Evolutionary conservation across 2,888 invertebrate genomes (phyloP).

Genomic region (Pocota personata): DNA sequence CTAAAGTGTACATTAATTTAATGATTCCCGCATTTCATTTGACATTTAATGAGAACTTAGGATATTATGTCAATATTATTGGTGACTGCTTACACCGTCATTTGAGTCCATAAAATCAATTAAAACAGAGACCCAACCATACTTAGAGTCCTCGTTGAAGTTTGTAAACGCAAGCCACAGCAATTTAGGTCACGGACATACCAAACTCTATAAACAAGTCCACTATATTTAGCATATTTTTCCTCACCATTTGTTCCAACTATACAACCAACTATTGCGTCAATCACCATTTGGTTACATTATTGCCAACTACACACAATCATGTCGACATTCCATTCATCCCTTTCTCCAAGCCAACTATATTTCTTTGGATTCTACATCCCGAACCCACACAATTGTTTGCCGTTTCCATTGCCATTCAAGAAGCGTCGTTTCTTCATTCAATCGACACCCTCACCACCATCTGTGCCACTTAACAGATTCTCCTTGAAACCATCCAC

Average conservation of each 20-base stretch:
- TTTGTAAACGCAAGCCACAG: neutral
- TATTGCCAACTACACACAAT: conserved; percentile 32
- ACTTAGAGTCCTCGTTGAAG: neutral
- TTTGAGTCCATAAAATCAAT: neutral
- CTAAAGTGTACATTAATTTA: no score
- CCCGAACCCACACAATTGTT: neutral
- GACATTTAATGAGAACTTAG: no score
- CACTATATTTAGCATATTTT: conserved; percentile 13
- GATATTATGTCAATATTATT: neutral
- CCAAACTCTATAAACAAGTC: neutral
- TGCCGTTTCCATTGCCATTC: conserved; percentile 7
- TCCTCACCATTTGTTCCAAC: neutral
- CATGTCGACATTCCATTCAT: conserved; percentile 22
- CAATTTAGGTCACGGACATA: neutral
- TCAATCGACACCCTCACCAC: neutral
- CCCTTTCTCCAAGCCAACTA: neutral
- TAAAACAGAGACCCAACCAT: neutral
- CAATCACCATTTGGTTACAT: conserved; percentile 42
- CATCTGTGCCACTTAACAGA: neutral
- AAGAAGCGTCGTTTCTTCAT: neutral
- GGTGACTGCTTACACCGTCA: neutral
- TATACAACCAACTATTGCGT: conserved; percentile 5
- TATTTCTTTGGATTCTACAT: conserved; percentile 10
- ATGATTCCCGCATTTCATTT: no score
- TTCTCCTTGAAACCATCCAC: conserved; percentile 12